A percentile compares a stretch with the other conserved stretches of the same genome.
phyloP scores from a whole-genome alignment of 2,888 invertebrate species.

The Coenonympha glycerion region DNA sequence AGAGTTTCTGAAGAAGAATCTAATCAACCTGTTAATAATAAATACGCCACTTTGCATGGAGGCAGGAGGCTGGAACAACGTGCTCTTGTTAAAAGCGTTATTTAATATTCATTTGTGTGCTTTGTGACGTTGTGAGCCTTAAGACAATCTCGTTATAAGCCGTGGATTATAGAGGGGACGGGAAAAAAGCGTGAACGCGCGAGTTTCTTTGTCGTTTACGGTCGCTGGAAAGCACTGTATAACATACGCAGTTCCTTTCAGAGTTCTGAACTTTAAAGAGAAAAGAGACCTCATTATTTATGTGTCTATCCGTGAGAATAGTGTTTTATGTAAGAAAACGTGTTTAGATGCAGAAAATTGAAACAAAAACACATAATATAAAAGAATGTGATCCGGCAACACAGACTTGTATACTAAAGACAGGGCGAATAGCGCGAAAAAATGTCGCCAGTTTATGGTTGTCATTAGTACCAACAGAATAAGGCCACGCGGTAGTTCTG shows the following conservation, averaged over 20 bases:
- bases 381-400: too few relatives aligned
- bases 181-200: not conserved
- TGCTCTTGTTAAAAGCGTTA: conserved; percentile 22
- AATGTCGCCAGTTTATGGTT: too few relatives aligned
- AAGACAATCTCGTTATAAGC: conserved; percentile 19
- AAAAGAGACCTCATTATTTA: not conserved
- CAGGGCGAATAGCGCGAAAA: too few relatives aligned
- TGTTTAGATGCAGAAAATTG: too few relatives aligned
- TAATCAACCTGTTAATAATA: conserved; percentile 9
- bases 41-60: conserved; percentile 5
- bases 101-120: conserved; percentile 23
- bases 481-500: too few relatives aligned
- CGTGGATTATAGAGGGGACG: conserved; percentile 7
- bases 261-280: not conserved
- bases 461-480: too few relatives aligned
- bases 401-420: too few relatives aligned
- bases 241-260: not conserved
- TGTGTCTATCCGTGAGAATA: too few relatives aligned
- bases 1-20: not conserved
- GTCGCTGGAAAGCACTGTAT: not conserved
- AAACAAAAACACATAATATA: too few relatives aligned
- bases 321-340: too few relatives aligned
- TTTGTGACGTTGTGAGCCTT: conserved; percentile 13
- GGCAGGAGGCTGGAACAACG: conserved; percentile 11
- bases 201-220: not conserved